Evolutionary conservation across 2,113 vertebrate species (phyloP), one percentile per base, ranked within the genome.

Genomic region (Neolamprologus caudopunctatus): DNA sequence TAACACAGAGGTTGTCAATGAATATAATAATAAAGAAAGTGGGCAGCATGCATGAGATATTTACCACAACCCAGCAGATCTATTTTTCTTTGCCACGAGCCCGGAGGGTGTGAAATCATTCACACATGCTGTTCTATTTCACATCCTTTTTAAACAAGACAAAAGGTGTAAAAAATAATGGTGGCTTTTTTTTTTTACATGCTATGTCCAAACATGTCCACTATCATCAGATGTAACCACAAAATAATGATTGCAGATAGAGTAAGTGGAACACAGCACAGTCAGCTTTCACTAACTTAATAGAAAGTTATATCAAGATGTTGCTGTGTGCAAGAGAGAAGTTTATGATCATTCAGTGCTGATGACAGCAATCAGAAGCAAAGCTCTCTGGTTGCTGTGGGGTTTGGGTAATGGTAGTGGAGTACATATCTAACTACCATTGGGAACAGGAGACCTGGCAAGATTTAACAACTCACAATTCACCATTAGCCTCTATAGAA

Each of bases 311-410:
- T 88, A 91, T 90, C 78, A 75, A 90, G 82, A 85, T 85, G 80
- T 78, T 80, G 86, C 83, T 85, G 80, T 78, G 85, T 82, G 81
- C 17, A 57, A 85, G 89, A 85, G 84, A 93, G 82, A 92, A 82
- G 88, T 90, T 92, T 91, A 80, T 91, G 87, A 91, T 92, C 86
- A 85, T 89, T 90, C 85, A 88, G 89, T 78, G 85, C 85, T 93
- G 93, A 92, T 93, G 93, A 92, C 86, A 89, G 89, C 85, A 93
- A 92, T 91, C 89, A 92, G 83, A 91, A 83, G 61, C 71, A 54
- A 54, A 80, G 80, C 82, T 37, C 87, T 87, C 71, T 37, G 53
- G 84, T 35, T 90, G 88, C 86, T 90, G 54, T 80, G 82, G 86
- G 87, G 58, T 94, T 91, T 90, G 85, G 86, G 53, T 89, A 90